phyloP scores from a whole-genome alignment of 2,888 invertebrate genomes.

The Cyclophora punctaria region DNA sequence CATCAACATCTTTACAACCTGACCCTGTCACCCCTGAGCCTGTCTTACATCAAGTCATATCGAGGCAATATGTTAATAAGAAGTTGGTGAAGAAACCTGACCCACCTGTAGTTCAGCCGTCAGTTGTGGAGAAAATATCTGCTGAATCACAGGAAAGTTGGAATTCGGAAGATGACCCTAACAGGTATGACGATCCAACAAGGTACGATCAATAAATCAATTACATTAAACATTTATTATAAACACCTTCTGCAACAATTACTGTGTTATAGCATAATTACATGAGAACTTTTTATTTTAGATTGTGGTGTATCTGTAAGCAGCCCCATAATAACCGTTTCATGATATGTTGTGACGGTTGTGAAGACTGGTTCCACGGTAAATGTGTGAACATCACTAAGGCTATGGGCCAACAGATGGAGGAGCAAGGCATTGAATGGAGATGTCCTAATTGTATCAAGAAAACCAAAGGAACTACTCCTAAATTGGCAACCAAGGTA shows the following conservation, averaged over 20 bases:
- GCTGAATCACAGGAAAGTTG: slow-evolving; percentile 79
- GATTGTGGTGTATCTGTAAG: slow-evolving; percentile 95
- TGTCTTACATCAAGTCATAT: slow-evolving; percentile 30
- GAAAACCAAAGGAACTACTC: slow-evolving; percentile 51
- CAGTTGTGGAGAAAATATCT: slow-evolving; percentile 51
- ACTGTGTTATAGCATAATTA: not conserved
- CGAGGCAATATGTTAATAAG: slow-evolving; percentile 60
- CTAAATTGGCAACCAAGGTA: slow-evolving; percentile 41
- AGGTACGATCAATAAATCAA: no score
- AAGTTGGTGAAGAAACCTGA: slow-evolving; percentile 47
- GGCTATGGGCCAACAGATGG: slow-evolving; percentile 94
- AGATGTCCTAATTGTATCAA: slow-evolving; percentile 88
- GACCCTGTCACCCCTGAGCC: slow-evolving; percentile 42
- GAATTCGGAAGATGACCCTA: slow-evolving; percentile 94
- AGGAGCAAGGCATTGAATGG: slow-evolving; percentile 91
- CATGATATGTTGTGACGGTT: slow-evolving; percentile 97
- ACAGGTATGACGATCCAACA: slow-evolving; percentile 64
- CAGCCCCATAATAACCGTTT: slow-evolving; percentile 96
- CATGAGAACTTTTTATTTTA: slow-evolving; percentile 26
- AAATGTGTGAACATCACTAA: slow-evolving; percentile 95
- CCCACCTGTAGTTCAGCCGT: slow-evolving; percentile 7
- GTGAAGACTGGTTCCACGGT: slow-evolving; percentile 99
- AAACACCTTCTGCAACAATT: not conserved
- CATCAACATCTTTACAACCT: slow-evolving; percentile 29
- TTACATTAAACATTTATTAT: not conserved